Evolutionary conservation across 1,140 invertebrate species (phyloP), one percentile per base, ranked within the genome.

Genomic region (Bombus waltoni): DNA sequence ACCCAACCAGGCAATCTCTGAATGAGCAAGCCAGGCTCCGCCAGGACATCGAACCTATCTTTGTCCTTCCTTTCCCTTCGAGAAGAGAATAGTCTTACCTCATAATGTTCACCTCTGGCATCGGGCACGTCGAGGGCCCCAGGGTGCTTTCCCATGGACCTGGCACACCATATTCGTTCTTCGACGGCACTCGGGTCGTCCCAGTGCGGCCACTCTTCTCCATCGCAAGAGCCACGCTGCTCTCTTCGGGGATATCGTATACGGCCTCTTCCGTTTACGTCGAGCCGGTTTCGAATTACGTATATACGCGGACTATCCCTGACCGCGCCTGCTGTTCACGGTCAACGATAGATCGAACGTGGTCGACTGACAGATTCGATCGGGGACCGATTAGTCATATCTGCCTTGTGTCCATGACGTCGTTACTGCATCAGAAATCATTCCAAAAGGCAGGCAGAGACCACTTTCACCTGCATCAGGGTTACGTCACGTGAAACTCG

Each of bases 91-190:
- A 78, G 75, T 84, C 83, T 90, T 90, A 88, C 89, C 83, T 90
- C 89, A 87, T 90, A 91, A 88, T 70, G 87, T 66, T 91, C 89
- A 90, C 87, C 89, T 90, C 83, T 90, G 89, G 80, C 88, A 89
- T 85, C 80, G 79, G 71, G 53, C 65, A 81, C 74, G 86, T 83
- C 83, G 76, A 25, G 38, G 70, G 10, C 38, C 25, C 73, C 83
- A 86, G 77, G 83, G 57, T 90, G 87, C 83, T 90, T 90, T 91
- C 90, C 84, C 90, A 90, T 91, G 84, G 87, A 90, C 81, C 81
- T 71, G 76, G 72, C 87, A 83, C 80, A 82, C 86, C 87, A 87
- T 88, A 88, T 90, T 91, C 87, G 87, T 90, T 88, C 81, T 57
- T 71, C 77, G 72, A 81, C 53, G 65, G 70, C 73, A 84, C 88